Evolutionary conservation across 2,888 invertebrate species (phyloP).

Genomic region (Philopedon plagiatum): DNA sequence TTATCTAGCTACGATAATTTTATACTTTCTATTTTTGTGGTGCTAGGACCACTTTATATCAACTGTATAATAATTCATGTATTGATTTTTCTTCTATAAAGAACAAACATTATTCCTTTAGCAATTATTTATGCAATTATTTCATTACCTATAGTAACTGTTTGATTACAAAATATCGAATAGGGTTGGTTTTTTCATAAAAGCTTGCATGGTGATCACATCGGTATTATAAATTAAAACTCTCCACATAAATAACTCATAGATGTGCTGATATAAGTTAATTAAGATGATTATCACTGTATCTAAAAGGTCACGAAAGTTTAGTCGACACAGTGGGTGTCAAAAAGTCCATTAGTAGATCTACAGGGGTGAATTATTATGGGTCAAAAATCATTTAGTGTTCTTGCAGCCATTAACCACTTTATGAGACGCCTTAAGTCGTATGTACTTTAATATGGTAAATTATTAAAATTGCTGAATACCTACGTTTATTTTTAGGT

Average conservation of each 20-base stretch:
- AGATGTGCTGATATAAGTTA: not conserved
- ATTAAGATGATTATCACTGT: conserved; percentile 33
- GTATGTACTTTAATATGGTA: no score
- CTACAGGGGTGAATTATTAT: no score
- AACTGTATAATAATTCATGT: not conserved
- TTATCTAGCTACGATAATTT: no score
- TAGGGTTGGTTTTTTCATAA: conserved; percentile 1
- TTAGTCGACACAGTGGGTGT: conserved; percentile 9
- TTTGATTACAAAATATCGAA: not conserved
- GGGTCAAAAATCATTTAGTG: no score
- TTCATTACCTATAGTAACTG: not conserved
- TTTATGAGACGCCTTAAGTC: no score
- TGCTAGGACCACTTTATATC: no score
- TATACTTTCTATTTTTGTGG: no score
- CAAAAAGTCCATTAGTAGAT: conserved; percentile 14
- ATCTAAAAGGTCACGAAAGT: conserved; percentile 26
- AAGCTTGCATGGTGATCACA: not conserved
- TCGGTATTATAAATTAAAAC: conserved; percentile 4
- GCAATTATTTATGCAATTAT: not conserved
- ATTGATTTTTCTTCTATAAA: not conserved
- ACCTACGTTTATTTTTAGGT: no score
- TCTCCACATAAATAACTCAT: conserved; percentile 4
- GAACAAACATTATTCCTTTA: not conserved
- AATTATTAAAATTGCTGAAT: no score
- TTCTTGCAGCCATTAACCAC: no score